Conservation (phyloP, 1,140 invertebrate species). For the Aphelenchoides fujianensis region DNA sequence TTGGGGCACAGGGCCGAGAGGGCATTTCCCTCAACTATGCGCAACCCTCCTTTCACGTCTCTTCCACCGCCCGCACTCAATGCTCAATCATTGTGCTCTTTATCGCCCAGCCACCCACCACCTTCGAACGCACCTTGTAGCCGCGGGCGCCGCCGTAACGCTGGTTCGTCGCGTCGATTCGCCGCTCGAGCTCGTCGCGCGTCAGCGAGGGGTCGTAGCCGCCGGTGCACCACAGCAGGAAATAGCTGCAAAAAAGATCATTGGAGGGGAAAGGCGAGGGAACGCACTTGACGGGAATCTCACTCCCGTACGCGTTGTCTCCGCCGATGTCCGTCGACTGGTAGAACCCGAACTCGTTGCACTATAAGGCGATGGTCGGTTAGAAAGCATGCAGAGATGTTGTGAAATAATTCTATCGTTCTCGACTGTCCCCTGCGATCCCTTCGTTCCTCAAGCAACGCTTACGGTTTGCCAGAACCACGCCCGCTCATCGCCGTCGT, state of each 20-base stretch:
- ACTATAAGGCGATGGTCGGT: not conserved
- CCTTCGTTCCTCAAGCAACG: too few species aligned
- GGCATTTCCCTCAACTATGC: too few species aligned
- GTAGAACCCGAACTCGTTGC: constrained; percentile 18
- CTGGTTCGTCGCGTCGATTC: not conserved
- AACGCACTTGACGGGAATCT: constrained; percentile 18
- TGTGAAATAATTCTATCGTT: too few species aligned
- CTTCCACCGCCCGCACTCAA: too few species aligned
- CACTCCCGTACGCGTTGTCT: not conserved
- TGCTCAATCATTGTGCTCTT: too few species aligned
- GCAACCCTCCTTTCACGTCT: too few species aligned
- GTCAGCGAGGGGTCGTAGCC: constrained; percentile 21
- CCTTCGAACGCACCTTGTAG: too few species aligned
- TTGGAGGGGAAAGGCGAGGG: not conserved
- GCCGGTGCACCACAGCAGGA: constrained; percentile 7
- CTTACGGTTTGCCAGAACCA: constrained; percentile 4
- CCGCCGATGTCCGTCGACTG: constrained; percentile 10
- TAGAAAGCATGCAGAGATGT: too few species aligned
- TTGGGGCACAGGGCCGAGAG: too few species aligned
- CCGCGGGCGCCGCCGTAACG: constrained; percentile 20
- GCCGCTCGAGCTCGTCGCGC: not conserved
- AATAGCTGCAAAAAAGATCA: constrained; percentile 18
- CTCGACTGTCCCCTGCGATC: too few species aligned
- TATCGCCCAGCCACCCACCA: too few species aligned
- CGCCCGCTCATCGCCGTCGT: not conserved